Evolutionary conservation across 1,140 invertebrate species (phyloP).

Genomic region (Thaumetopoea pityocampa): DNA sequence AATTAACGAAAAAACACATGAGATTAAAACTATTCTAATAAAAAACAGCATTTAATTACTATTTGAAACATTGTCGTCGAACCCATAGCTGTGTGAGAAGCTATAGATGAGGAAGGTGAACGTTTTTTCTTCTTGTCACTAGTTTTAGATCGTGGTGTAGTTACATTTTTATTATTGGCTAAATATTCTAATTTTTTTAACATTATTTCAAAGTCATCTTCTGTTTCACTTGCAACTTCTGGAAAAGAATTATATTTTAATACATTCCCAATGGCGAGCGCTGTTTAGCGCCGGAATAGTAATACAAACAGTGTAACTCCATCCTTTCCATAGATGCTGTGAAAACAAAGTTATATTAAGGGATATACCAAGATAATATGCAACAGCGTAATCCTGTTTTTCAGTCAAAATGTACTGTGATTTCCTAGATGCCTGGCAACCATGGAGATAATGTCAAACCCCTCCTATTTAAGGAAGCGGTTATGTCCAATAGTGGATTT

Average conservation of each 20-base stretch:
- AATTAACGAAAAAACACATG: background rate
- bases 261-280: background rate
- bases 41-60: constrained; percentile 25
- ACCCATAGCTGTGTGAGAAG: constrained; percentile 42
- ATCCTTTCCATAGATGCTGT: too few relatives aligned
- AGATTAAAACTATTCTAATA: background rate
- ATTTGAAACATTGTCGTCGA: constrained; percentile 53
- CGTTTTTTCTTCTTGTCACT: constrained; percentile 58
- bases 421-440: too few relatives aligned
- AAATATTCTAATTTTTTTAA: constrained; percentile 48
- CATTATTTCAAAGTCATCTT: constrained; percentile 52
- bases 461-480: too few relatives aligned
- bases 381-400: too few relatives aligned
- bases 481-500: too few relatives aligned
- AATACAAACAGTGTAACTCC: too few relatives aligned
- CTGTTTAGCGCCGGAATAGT: too few relatives aligned
- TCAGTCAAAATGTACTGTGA: too few relatives aligned
- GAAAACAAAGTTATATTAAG: too few relatives aligned
- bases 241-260: constrained; percentile 1
- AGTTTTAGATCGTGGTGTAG: constrained; percentile 49
- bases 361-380: too few relatives aligned
- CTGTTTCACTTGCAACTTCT: constrained; percentile 27
- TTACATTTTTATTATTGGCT: constrained; percentile 40
- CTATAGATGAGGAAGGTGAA: constrained; percentile 38
- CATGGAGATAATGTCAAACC: too few relatives aligned